Conservation (phyloP, 64 coral and sea anemone genomes). For the Montipora sp. region DNA sequence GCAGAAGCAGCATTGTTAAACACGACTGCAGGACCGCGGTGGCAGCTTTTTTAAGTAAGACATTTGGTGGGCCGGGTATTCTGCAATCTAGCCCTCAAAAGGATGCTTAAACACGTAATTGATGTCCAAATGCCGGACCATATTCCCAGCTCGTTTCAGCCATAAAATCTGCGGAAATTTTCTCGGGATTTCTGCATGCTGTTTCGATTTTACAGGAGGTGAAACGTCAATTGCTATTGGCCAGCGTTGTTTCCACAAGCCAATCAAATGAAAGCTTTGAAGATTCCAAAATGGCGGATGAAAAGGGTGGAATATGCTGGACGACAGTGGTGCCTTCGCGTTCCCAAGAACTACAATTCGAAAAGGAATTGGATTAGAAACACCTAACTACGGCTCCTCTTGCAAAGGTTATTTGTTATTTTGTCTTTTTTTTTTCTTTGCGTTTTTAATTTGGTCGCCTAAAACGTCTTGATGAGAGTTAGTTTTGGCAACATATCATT, state of each 20-base stretch:
- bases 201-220: background rate
- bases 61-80: too few species aligned
- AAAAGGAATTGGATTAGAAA: constrained; percentile 70
- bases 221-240: background rate
- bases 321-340: background rate
- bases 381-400: constrained; percentile 63
- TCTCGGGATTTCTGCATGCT: background rate
- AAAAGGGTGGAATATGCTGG: background rate
- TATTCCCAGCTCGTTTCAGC: constrained; percentile 49
- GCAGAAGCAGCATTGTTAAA: too few species aligned
- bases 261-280: background rate
- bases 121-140: constrained; percentile 84
- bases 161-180: background rate
- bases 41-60: too few species aligned
- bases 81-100: background rate
- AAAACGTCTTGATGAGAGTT: too few species aligned
- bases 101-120: constrained; percentile 85
- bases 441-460: too few species aligned
- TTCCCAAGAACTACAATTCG: constrained; percentile 23
- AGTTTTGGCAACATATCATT: too few species aligned
- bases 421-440: background rate
- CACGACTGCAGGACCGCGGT: too few species aligned
- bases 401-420: constrained; percentile 38
- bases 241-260: background rate
- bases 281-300: background rate